These are phyloP conservation scores for Stichopus horrens DNA, from an alignment of 53 echinoderm and acorn worm species.

Conservation along the genomic window DNA sequence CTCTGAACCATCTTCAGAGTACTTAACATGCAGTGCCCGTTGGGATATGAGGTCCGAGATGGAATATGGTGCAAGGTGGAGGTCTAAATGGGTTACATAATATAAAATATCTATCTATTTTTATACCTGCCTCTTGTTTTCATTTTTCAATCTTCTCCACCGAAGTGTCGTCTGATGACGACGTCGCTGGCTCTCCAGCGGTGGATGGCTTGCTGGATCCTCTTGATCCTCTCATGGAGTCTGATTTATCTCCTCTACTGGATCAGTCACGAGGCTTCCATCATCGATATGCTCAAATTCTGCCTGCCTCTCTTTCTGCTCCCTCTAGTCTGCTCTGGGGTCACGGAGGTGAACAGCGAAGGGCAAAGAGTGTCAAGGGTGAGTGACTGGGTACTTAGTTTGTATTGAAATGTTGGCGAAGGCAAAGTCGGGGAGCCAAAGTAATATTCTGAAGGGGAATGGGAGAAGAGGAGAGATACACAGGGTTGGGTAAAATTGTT, in stretches of 20 bases:
- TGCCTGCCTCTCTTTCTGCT: conserved; percentile 77
- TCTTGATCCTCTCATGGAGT: conserved; percentile 83
- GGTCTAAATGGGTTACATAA: too few species aligned
- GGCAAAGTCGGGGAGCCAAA: too few species aligned
- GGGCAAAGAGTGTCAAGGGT: conserved; percentile 87
- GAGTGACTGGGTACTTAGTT: background rate
- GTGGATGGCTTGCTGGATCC: conserved; percentile 77
- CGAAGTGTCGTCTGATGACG: conserved; percentile 76
- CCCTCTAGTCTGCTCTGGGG: conserved; percentile 89
- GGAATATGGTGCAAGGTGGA: too few species aligned
- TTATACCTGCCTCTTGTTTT: too few species aligned
- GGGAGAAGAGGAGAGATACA: background rate
- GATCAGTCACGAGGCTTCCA: conserved; percentile 90
- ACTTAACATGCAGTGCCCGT: too few species aligned
- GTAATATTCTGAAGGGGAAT: background rate
- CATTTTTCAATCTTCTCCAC: background rate
- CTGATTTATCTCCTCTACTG: conserved; percentile 87
- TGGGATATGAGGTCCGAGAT: too few species aligned
- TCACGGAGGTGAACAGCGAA: conserved; percentile 92
- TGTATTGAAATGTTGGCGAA: too few species aligned
- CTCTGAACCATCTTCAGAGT: too few species aligned
- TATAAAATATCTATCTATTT: too few species aligned
- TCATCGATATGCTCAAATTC: conserved; percentile 87
- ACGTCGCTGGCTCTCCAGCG: conserved; percentile 88
- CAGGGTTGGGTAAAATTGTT: too few species aligned